These are phyloP conservation scores for Pygoscelis adeliae DNA, from an alignment of 2,113 vertebrate species.

Conservation along the genomic window DNA sequence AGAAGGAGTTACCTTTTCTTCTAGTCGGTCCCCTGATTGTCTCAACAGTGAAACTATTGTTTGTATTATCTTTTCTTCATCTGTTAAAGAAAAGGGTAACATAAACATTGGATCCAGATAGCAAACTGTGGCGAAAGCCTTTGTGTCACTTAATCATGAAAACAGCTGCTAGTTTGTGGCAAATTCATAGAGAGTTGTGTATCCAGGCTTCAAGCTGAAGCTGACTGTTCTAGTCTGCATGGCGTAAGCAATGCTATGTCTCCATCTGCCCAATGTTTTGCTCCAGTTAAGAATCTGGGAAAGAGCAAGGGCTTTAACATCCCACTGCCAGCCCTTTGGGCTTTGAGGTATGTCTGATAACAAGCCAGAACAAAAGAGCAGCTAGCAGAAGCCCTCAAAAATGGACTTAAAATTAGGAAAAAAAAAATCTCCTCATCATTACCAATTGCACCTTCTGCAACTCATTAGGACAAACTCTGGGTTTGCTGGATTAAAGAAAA, in stretches of 20 bases:
- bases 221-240: background rate
- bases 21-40: constrained; percentile 74
- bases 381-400: background rate
- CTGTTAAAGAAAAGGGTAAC: constrained; percentile 14
- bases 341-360: background rate
- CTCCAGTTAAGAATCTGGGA: background rate
- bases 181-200: background rate
- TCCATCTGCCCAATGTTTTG: background rate
- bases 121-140: background rate
- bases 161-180: background rate
- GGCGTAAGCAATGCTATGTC: background rate
- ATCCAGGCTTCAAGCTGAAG: background rate
- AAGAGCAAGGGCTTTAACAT: background rate
- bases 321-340: background rate
- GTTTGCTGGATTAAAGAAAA: background rate
- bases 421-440: background rate
- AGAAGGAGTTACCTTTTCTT: constrained; percentile 69
- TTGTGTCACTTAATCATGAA: background rate
- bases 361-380: background rate
- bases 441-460: background rate
- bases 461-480: background rate
- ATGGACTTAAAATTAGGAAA: background rate
- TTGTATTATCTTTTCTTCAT: constrained; percentile 68
- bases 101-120: background rate
- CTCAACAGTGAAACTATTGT: constrained; percentile 78